These are phyloP conservation scores for Brachionus koreanus DNA, from an alignment of 1,140 invertebrate species.

Conservation along the genomic window DNA sequence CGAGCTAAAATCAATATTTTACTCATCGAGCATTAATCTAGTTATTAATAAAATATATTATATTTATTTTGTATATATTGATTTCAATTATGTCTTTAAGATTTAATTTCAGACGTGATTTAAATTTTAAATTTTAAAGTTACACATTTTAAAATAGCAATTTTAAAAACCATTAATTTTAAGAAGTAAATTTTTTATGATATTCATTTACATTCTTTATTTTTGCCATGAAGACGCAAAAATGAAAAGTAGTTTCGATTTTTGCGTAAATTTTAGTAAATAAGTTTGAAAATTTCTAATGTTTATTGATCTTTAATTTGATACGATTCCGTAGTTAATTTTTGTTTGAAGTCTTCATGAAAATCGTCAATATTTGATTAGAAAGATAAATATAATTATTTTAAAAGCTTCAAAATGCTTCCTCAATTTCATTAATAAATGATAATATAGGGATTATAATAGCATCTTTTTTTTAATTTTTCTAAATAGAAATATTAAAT, in stretches of 20 bases:
- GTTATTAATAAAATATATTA: neutral
- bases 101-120: neutral
- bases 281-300: too few species aligned
- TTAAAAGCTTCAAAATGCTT: neutral
- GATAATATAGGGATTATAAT: neutral
- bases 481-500: neutral
- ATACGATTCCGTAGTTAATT: neutral
- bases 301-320: too few species aligned
- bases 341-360: neutral
- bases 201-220: too few species aligned
- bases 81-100: neutral
- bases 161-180: neutral
- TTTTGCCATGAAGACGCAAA: too few species aligned
- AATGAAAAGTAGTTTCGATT: too few species aligned
- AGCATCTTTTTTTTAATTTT: neutral
- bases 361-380: neutral
- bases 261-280: too few species aligned
- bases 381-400: neutral
- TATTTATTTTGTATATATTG: neutral
- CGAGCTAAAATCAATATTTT: neutral
- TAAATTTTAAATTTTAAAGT: neutral
- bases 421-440: neutral
- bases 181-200: neutral
- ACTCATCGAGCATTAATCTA: neutral
- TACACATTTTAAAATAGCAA: neutral